A percentile compares a stretch with the other conserved stretches of the same genome.
Evolutionary conservation across 2,113 vertebrate genomes (phyloP).

Genomic region (Tetraodon nigroviridis): DNA sequence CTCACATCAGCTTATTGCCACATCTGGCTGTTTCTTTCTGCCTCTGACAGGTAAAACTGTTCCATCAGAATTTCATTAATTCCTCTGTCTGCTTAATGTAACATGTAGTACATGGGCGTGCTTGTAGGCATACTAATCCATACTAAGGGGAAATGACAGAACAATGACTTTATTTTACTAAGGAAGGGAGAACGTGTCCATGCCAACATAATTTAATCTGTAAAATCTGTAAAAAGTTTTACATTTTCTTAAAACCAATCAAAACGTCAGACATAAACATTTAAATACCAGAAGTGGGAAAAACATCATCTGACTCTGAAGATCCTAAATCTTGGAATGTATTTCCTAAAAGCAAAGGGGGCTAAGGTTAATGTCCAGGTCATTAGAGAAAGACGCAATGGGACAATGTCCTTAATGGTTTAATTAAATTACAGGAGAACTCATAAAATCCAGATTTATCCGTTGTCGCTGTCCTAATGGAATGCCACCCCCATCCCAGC

Average conservation of each 20-base stretch:
- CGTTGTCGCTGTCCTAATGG: slow-evolving; percentile 53
- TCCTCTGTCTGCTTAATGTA: slow-evolving; percentile 52
- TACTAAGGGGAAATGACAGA: slow-evolving; percentile 52
- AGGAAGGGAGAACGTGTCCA: slow-evolving; percentile 13
- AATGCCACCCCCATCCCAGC: slow-evolving; percentile 48
- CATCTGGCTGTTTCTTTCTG: slow-evolving; percentile 40
- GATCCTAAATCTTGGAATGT: neutral
- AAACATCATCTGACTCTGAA: slow-evolving; percentile 25
- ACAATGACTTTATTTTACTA: slow-evolving; percentile 56
- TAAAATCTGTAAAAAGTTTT: slow-evolving; percentile 5
- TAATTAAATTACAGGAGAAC: slow-evolving; percentile 68
- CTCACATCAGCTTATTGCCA: slow-evolving; percentile 21
- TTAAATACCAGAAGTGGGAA: too few species aligned
- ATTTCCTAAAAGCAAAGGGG: slow-evolving; percentile 36
- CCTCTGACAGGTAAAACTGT: slow-evolving; percentile 44
- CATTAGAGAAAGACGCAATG: slow-evolving; percentile 58
- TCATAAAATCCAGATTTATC: slow-evolving; percentile 59
- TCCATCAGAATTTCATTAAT: slow-evolving; percentile 64
- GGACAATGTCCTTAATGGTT: slow-evolving; percentile 65
- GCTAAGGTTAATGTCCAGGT: slow-evolving; percentile 66
- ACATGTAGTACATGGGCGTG: slow-evolving; percentile 54
- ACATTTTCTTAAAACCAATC: slow-evolving; percentile 13
- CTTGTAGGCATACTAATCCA: slow-evolving; percentile 63
- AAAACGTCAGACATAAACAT: too few species aligned
- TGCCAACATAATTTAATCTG: neutral